Conservation (phyloP, 2,888 invertebrate species). For the Cyrtodaria siliqua region DNA sequence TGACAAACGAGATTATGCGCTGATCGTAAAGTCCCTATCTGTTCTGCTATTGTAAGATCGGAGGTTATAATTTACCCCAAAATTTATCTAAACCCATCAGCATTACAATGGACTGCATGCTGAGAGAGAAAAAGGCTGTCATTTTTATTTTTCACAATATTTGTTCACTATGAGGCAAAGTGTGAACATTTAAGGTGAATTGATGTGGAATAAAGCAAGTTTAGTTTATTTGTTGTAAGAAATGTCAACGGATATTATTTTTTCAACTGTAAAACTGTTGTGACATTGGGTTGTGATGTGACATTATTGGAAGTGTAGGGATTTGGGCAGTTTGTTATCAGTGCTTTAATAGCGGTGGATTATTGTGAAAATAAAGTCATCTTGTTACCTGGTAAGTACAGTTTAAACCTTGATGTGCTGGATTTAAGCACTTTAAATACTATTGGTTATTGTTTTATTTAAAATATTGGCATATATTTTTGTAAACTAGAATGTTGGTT, state of each 20-base stretch:
- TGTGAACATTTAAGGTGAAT: constrained; percentile 20
- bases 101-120: constrained; percentile 41
- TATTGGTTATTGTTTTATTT: too few species aligned
- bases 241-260: not conserved
- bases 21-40: constrained; percentile 6
- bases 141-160: constrained; percentile 45
- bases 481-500: too few species aligned
- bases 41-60: constrained; percentile 1
- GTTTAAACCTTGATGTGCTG: too few species aligned
- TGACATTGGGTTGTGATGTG: not conserved
- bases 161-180: constrained; percentile 17
- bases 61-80: constrained; percentile 56
- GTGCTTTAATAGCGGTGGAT: too few species aligned
- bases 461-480: too few species aligned
- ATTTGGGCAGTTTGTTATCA: too few species aligned
- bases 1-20: constrained; percentile 19
- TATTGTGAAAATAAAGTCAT: too few species aligned
- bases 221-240: not conserved
- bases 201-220: not conserved
- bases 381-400: too few species aligned
- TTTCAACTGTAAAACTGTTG: not conserved
- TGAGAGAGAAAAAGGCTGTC: constrained; percentile 40
- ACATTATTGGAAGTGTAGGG: too few species aligned
- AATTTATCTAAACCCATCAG: constrained; percentile 40
- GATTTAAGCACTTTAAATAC: too few species aligned